Evolutionary conservation across 1,140 invertebrate genomes (phyloP).

Genomic region (Cherax destructor): DNA sequence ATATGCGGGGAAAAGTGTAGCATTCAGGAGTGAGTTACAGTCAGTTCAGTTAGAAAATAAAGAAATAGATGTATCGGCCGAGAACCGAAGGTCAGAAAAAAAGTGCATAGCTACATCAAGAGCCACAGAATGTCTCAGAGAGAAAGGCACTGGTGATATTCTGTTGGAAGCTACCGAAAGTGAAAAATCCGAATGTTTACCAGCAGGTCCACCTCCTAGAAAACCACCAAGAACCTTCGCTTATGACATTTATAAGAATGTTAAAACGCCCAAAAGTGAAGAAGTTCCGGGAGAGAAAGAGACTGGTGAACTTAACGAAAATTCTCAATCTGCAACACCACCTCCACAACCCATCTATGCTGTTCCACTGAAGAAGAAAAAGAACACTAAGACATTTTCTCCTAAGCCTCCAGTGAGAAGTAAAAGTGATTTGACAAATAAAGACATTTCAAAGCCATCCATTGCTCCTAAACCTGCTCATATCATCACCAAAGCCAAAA

Average conservation of each 20-base stretch:
- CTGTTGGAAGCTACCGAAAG: background rate
- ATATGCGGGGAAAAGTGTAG: background rate
- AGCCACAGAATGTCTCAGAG: background rate
- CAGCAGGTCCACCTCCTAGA: conserved; percentile 44
- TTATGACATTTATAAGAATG: conserved; percentile 54
- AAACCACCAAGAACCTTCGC: conserved; percentile 61
- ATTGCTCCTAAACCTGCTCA: conserved; percentile 59
- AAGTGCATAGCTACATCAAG: background rate
- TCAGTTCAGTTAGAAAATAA: conserved; percentile 11
- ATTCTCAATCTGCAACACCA: background rate
- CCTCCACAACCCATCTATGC: conserved; percentile 43
- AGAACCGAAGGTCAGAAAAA: background rate
- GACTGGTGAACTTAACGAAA: background rate
- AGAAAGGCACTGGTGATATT: background rate
- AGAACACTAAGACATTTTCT: conserved; percentile 17
- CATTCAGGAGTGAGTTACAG: conserved; percentile 7
- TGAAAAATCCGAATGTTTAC: conserved; percentile 19
- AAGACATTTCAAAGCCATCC: conserved; percentile 44
- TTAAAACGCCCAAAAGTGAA: conserved; percentile 1
- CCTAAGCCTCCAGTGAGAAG: conserved; percentile 48
- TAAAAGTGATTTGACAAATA: conserved; percentile 53
- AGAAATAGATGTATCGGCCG: background rate
- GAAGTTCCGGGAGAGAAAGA: background rate
- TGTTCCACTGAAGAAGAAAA: conserved; percentile 52
- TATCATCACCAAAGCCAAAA: conserved; percentile 43